Evolutionary conservation across 2,113 vertebrate species (phyloP).

Genomic region (Eidolon helvum): DNA sequence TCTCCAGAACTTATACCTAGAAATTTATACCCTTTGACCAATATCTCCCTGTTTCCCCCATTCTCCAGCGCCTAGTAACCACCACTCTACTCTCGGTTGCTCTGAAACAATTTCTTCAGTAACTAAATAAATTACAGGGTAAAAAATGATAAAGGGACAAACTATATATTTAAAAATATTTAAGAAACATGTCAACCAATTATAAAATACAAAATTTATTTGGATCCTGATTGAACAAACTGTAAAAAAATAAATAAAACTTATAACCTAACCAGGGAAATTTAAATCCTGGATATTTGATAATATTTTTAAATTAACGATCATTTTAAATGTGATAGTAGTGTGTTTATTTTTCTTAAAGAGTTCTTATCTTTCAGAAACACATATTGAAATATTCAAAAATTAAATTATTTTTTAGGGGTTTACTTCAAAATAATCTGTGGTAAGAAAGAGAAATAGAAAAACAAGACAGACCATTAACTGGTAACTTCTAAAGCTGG

Average conservation of each 20-base stretch:
- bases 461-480: not conserved
- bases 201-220: constrained; percentile 7
- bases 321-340: not conserved
- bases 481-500: not conserved
- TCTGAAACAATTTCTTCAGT: not conserved
- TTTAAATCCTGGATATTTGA: not conserved
- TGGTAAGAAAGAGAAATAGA: not conserved
- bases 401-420: constrained; percentile 9
- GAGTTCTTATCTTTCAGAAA: not conserved
- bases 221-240: not conserved
- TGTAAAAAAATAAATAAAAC: not conserved
- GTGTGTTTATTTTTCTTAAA: not conserved
- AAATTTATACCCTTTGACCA: not conserved
- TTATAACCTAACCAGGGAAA: not conserved
- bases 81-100: not conserved
- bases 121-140: not conserved
- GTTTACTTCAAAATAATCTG: constrained; percentile 4
- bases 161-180: not conserved
- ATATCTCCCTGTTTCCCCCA: not conserved
- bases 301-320: not conserved
- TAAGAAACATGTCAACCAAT: not conserved
- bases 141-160: not conserved
- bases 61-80: not conserved
- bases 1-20: not conserved
- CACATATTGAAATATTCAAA: not conserved